These are phyloP conservation scores for Athalia circularis DNA, from an alignment of 2,888 invertebrate genomes.

Conservation along the genomic window DNA sequence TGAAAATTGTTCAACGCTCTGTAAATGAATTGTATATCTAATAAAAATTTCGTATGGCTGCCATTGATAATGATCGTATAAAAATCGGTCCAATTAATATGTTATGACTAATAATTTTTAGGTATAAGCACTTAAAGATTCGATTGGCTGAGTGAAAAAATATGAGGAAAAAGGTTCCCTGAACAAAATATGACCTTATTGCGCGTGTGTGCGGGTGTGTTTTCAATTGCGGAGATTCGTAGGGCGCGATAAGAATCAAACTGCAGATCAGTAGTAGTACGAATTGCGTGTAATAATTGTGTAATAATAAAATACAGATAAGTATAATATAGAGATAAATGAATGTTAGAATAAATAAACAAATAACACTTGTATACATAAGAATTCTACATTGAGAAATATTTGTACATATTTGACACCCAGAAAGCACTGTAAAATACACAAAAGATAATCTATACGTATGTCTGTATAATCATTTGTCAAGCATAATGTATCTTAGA, in stretches of 20 bases:
- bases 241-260: background rate
- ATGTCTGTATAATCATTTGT: slow-evolving; percentile 73
- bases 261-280: background rate
- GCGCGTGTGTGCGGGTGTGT: no score
- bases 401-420: slow-evolving; percentile 38
- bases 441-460: slow-evolving; percentile 61
- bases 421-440: slow-evolving; percentile 64
- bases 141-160: no score
- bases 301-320: background rate
- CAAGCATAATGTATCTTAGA: slow-evolving; percentile 71
- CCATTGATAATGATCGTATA: no score
- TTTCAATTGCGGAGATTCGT: background rate
- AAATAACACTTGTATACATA: slow-evolving; percentile 9
- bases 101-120: no score
- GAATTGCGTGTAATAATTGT: slow-evolving; percentile 30
- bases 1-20: no score
- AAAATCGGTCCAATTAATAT: no score
- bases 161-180: no score
- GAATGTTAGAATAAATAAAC: slow-evolving; percentile 28
- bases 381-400: slow-evolving; percentile 14
- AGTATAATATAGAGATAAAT: slow-evolving; percentile 13
- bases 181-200: no score
- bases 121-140: no score
- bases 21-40: no score
- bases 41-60: no score